phyloP scores from a whole-genome alignment of 2,888 invertebrate species.

The Limnephilus lunatus region DNA sequence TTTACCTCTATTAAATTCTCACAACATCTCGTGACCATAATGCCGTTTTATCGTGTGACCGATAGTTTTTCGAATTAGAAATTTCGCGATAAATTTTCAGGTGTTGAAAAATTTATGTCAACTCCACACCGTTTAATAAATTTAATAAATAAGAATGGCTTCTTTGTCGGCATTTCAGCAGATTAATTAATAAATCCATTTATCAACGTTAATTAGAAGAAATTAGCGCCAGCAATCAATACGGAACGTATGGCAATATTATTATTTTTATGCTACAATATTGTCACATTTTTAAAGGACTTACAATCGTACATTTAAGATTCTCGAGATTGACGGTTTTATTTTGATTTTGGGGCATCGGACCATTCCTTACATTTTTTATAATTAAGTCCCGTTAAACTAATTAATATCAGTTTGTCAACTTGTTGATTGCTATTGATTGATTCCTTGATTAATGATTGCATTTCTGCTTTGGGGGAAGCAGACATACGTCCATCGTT shows the following conservation, averaged over 20 bases:
- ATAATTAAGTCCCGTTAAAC: no score
- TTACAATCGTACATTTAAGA: no score
- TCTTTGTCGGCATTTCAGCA: background rate
- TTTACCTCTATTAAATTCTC: background rate
- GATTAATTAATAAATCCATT: background rate
- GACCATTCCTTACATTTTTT: no score
- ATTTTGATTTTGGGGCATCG: no score
- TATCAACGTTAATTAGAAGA: conserved; percentile 8
- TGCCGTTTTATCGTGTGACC: background rate
- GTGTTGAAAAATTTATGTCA: background rate
- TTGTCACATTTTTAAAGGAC: background rate
- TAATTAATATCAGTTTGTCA: no score
- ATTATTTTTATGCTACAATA: background rate
- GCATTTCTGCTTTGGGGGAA: no score
- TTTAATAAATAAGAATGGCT: background rate
- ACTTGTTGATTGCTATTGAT: no score
- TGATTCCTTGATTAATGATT: no score
- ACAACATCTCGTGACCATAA: background rate
- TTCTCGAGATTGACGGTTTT: no score
- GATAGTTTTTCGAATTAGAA: background rate
- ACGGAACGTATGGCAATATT: background rate
- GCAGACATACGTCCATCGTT: no score
- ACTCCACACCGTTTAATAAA: background rate
- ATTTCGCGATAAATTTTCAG: background rate
- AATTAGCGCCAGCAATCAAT: background rate